A percentile compares a stretch with the other conserved stretches of the same genome.
Evolutionary conservation across 2,797 vertebrate genomes (phyloP).

Genomic region (Cottoperca gobio): DNA sequence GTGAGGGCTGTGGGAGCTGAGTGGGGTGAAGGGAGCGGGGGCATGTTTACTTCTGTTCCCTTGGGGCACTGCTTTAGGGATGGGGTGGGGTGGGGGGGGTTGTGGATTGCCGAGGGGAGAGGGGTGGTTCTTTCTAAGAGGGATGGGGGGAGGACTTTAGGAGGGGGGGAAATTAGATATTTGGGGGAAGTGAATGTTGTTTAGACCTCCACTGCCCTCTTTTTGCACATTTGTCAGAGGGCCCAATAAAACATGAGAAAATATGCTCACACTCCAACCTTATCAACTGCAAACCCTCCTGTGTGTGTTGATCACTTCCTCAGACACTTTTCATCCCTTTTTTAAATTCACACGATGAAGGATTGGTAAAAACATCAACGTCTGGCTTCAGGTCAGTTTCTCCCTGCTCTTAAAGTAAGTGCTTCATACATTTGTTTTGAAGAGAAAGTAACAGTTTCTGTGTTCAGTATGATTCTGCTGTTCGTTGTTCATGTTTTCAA

Average conservation of each 20-base stretch:
- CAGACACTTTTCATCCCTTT: background rate
- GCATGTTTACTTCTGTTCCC: constrained; percentile 80
- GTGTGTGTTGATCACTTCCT: constrained; percentile 1
- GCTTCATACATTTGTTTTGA: background rate
- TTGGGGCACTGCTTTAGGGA: constrained; percentile 65
- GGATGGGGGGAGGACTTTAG: constrained; percentile 34
- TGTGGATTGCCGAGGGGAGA: constrained; percentile 25
- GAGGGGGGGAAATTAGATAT: constrained; percentile 41
- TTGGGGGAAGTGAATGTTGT: constrained; percentile 50
- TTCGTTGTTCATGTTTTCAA: background rate
- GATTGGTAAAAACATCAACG: background rate
- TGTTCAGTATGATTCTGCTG: background rate
- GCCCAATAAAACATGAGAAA: constrained; percentile 2
- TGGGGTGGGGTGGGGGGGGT: constrained; percentile 23
- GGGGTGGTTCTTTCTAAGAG: constrained; percentile 36
- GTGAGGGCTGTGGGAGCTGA: constrained; percentile 39
- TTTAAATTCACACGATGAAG: constrained; percentile 11
- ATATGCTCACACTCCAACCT: background rate
- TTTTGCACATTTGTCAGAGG: constrained; percentile 47
- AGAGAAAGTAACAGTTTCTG: background rate
- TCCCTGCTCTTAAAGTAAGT: background rate
- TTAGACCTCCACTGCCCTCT: constrained; percentile 53
- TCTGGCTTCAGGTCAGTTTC: constrained; percentile 2
- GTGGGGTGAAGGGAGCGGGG: constrained; percentile 45
- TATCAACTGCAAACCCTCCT: constrained; percentile 3